These are phyloP conservation scores for Todiramphus chloris DNA, from an alignment of 2,113 vertebrate species.

Conservation along the genomic window DNA sequence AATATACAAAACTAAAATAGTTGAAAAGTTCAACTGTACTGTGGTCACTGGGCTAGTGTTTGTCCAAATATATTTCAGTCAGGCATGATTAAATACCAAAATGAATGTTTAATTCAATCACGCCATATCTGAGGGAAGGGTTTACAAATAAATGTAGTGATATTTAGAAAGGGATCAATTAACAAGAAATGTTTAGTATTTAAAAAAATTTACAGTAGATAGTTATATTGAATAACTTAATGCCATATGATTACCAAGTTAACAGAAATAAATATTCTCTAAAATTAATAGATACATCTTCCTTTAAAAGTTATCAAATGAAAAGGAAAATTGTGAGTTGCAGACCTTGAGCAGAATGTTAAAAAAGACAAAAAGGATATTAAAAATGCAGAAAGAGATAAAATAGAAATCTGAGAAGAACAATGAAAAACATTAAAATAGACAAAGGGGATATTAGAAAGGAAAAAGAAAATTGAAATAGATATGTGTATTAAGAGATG, in stretches of 20 bases:
- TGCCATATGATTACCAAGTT: background rate
- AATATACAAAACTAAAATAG: background rate
- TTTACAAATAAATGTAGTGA: background rate
- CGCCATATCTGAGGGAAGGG: background rate
- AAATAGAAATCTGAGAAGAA: conserved; percentile 24
- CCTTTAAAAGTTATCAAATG: background rate
- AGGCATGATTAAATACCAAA: background rate
- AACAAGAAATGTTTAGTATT: background rate
- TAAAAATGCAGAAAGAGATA: conserved; percentile 31
- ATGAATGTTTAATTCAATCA: background rate
- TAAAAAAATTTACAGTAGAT: background rate
- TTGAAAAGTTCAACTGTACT: background rate
- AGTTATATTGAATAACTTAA: background rate
- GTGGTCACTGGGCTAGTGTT: background rate
- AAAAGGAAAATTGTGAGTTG: background rate
- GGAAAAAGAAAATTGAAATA: conserved; percentile 33
- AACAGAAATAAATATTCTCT: background rate
- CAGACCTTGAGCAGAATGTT: background rate
- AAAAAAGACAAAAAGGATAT: conserved; percentile 12
- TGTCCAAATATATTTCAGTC: background rate
- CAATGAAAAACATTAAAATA: conserved; percentile 25
- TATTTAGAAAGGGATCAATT: background rate
- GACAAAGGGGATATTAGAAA: conserved; percentile 33
- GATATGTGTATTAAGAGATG: background rate
- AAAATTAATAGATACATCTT: background rate